A percentile compares a stretch with the other conserved stretches of the same genome.
Conservation (phyloP, 2,888 invertebrate genomes). For the Panzeria rudis region DNA sequence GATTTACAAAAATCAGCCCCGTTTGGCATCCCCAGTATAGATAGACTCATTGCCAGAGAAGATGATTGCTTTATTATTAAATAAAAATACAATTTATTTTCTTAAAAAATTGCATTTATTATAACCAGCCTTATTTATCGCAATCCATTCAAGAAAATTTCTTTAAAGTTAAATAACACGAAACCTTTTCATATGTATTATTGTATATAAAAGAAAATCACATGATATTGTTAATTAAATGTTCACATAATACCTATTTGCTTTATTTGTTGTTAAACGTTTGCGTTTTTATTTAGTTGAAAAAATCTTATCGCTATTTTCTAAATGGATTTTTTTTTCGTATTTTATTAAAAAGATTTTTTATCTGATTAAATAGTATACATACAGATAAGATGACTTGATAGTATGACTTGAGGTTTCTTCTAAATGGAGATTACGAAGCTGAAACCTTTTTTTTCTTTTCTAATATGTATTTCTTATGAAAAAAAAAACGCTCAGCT, state of each 20-base stretch:
- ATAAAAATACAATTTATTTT: background rate
- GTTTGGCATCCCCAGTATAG: too few species aligned
- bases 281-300: conserved; percentile 25
- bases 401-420: background rate
- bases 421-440: background rate
- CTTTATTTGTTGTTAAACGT: conserved; percentile 4
- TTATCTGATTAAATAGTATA: conserved; percentile 36
- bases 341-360: conserved; percentile 18
- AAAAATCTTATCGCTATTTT: conserved; percentile 42
- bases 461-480: too few species aligned
- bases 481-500: too few species aligned
- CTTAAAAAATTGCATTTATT: background rate
- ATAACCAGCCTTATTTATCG: background rate
- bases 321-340: background rate
- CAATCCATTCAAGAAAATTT: conserved; percentile 13
- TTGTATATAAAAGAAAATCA: conserved; percentile 52
- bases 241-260: conserved; percentile 43
- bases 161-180: background rate
- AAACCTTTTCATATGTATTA: background rate
- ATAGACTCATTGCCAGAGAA: too few species aligned
- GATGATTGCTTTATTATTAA: background rate
- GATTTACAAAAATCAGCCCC: too few species aligned
- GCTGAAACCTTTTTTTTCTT: background rate
- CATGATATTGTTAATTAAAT: conserved; percentile 68
- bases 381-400: conserved; percentile 14